Percentiles rank a stretch among this genome's conserved stretches.
Evolutionary conservation across 2,113 vertebrate species (phyloP).

Genomic region (Trematomus loennbergii): DNA sequence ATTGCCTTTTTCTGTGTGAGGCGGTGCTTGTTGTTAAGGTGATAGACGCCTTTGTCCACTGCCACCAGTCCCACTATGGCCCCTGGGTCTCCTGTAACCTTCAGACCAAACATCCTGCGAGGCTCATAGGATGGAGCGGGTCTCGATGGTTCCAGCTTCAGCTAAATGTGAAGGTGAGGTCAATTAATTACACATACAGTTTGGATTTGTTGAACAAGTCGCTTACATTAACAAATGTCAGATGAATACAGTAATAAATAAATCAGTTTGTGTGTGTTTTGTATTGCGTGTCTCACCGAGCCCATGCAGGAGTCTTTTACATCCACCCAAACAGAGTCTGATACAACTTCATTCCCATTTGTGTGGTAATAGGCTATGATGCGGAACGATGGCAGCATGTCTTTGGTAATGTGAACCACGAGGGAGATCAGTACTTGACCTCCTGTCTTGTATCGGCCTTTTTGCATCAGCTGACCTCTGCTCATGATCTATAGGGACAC

Average conservation of each 20-base stretch:
- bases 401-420: slow-evolving; percentile 66
- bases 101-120: slow-evolving; percentile 23
- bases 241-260: background rate
- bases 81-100: slow-evolving; percentile 77
- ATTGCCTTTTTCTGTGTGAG: slow-evolving; percentile 83
- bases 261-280: background rate
- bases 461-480: slow-evolving; percentile 80
- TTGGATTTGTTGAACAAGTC: background rate
- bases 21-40: slow-evolving; percentile 66
- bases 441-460: slow-evolving; percentile 15
- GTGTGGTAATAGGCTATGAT: slow-evolving; percentile 84
- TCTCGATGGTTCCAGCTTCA: slow-evolving; percentile 63
- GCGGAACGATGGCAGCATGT: slow-evolving; percentile 84
- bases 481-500: slow-evolving; percentile 74
- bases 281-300: slow-evolving; percentile 64
- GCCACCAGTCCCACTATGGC: slow-evolving; percentile 83
- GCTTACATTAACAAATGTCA: background rate
- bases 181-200: background rate
- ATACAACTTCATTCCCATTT: slow-evolving; percentile 78
- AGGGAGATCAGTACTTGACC: slow-evolving; percentile 78
- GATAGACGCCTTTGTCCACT: slow-evolving; percentile 83
- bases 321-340: slow-evolving; percentile 87
- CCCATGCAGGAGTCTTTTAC: slow-evolving; percentile 85
- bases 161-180: slow-evolving; percentile 49
- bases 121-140: background rate